Percentiles rank a stretch among this genome's conserved stretches.
Evolutionary conservation across 1,140 invertebrate species (phyloP).

Genomic region (Pantala flavescens): DNA sequence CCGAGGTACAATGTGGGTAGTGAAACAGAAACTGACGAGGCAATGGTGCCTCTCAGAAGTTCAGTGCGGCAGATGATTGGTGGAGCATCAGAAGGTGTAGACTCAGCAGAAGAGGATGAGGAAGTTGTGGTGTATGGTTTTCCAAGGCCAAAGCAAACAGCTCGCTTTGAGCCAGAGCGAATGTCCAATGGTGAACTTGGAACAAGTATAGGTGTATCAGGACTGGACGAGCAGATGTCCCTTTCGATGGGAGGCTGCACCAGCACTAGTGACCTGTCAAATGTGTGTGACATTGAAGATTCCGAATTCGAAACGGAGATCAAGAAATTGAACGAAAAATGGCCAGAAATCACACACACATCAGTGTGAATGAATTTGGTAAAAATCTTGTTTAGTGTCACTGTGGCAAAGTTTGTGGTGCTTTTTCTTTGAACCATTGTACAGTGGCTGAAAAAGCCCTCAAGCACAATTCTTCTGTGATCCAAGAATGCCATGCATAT

Average conservation of each 20-base stretch:
- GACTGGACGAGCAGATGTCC: conserved; percentile 58
- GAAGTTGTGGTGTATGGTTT: conserved; percentile 57
- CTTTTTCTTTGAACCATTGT: neutral
- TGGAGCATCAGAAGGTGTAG: conserved; percentile 24
- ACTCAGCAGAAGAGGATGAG: conserved; percentile 33
- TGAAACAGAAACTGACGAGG: conserved; percentile 23
- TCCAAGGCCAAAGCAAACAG: conserved; percentile 43
- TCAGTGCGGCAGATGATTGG: conserved; percentile 6
- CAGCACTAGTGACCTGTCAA: conserved; percentile 73
- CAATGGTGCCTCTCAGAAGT: conserved; percentile 21
- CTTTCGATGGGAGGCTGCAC: conserved; percentile 55
- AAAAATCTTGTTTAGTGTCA: neutral
- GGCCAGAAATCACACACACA: conserved; percentile 43
- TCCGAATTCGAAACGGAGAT: conserved; percentile 60
- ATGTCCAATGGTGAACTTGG: conserved; percentile 31
- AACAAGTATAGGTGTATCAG: conserved; percentile 44
- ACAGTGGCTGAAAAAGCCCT: neutral
- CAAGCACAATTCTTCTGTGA: conserved; percentile 5
- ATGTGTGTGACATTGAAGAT: conserved; percentile 87
- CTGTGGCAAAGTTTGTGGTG: neutral
- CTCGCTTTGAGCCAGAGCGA: conserved; percentile 33
- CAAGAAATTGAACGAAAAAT: conserved; percentile 38
- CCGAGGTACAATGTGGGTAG: conserved; percentile 55
- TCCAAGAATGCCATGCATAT: conserved; percentile 9
- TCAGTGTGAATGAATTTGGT: conserved; percentile 40